Base-by-base conservation (phyloP, 2,113 vertebrate genomes). In the Odobenus rosmarus region DNA sequence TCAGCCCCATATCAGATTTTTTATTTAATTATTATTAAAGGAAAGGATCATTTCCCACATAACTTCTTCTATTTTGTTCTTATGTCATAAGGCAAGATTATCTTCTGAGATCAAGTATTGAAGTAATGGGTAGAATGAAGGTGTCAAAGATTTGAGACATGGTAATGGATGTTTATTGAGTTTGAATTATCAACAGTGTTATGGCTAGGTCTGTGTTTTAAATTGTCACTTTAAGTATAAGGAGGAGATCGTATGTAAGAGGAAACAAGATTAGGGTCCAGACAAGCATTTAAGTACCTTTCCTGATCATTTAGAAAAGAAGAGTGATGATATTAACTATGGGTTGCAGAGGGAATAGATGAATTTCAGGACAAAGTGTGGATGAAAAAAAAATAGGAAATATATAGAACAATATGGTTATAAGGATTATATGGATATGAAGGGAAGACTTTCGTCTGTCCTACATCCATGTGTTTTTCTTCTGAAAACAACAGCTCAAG, bases 1-100 rank as follows among this genome's bases (percentile, higher is more conserved):
- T 87, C 61, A 64, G 16, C 15, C 1, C 5, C 11, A 36, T 72
- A 53, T 61, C 9, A 83, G 4, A 90, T 80, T 96, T 88, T 24
- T 76, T 76, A 80, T 71, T 90, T 80, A 93, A 59, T 57, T 93
- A n/a, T 57, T 85, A 93, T 39, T 72, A 31, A 64, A 86, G 14
- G 28, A 92, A 71, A 90, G 5, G 11, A 9, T 79, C 0, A 53
- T 55, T 94, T 83, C 18, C 49, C 33, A 77, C 55, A 31, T 49
- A 79, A 36, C 0, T 15, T 51, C 59, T 49, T 33, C 46, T 15
- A 81, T 62, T 88, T 95, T 88, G 18, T 82, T 51, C 15, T 77
- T 74, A 46, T 87, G 1, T 79, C 28, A n/a, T 15, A 4, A 39
- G 24, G 4, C 12, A 55, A 93, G 18, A 57, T 82, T 87, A 74